Conservation (phyloP, 1,140 invertebrate species). For the Brachionus rubens region DNA sequence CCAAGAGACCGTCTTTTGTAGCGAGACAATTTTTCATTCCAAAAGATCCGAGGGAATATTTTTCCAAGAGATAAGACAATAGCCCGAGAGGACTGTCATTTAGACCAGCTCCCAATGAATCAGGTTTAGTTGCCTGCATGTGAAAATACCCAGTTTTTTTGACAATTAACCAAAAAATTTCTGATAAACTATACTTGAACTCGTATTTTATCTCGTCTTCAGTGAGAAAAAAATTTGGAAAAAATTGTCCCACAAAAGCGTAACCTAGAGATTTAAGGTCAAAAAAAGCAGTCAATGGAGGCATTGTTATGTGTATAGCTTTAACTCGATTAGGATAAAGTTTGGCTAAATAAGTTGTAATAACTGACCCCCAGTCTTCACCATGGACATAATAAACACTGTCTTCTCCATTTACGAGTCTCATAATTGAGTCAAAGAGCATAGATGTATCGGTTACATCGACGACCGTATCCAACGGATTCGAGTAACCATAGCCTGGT, state of each 20-base stretch:
- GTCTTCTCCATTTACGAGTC: constrained; percentile 62
- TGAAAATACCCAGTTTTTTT: constrained; percentile 76
- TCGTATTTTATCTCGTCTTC: constrained; percentile 65
- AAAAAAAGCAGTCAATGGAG: neutral
- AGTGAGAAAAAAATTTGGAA: constrained; percentile 65
- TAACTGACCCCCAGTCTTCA: constrained; percentile 67
- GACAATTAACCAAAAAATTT: constrained; percentile 57
- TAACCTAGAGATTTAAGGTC: neutral
- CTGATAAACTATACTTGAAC: constrained; percentile 64
- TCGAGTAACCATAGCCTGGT: constrained; percentile 81
- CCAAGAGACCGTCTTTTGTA: constrained; percentile 68
- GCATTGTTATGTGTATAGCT: constrained; percentile 47
- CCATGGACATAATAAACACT: constrained; percentile 77
- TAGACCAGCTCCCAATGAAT: constrained; percentile 68
- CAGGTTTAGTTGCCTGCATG: constrained; percentile 82
- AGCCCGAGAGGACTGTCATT: constrained; percentile 68
- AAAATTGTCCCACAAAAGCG: constrained; percentile 10
- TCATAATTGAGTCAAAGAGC: neutral
- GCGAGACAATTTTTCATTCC: constrained; percentile 51
- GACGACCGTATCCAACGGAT: constrained; percentile 53
- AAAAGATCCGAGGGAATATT: constrained; percentile 76
- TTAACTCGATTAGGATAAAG: constrained; percentile 66
- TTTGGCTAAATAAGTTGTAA: constrained; percentile 63
- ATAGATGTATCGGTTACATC: constrained; percentile 7
- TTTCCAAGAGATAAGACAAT: constrained; percentile 78